Conservation (phyloP, 2,888 invertebrate species). For the Lasioglossum malachurum region DNA sequence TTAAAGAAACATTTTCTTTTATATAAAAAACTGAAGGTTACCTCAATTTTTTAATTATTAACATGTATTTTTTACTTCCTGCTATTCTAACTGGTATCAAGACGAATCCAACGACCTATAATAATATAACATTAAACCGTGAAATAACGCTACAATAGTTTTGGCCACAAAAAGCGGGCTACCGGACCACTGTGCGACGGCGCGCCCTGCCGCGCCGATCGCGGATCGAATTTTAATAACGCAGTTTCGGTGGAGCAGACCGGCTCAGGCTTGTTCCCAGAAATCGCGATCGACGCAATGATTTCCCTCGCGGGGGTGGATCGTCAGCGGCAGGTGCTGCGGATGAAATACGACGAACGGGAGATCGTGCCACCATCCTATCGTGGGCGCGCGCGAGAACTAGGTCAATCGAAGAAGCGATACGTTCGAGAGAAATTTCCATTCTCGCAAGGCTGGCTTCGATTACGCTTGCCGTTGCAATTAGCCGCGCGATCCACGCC, state of each 20-base stretch:
- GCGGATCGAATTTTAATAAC: conserved; percentile 1
- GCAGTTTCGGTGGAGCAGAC: background rate
- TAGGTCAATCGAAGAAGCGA: conserved; percentile 71
- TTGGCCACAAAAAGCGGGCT: too few species aligned
- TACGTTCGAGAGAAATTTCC: conserved; percentile 66
- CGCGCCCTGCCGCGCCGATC: too few species aligned
- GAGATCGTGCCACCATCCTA: background rate
- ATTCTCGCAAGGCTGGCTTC: conserved; percentile 63
- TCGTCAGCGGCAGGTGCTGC: background rate
- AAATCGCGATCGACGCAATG: conserved; percentile 5
- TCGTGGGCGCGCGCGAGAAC: conserved; percentile 32
- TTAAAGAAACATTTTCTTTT: too few species aligned
- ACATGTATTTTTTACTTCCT: too few species aligned
- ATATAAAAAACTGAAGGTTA: too few species aligned
- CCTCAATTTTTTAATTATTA: too few species aligned
- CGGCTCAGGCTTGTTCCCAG: background rate
- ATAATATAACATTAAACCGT: too few species aligned
- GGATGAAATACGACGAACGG: background rate
- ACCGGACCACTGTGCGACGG: too few species aligned
- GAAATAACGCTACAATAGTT: too few species aligned
- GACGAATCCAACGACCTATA: too few species aligned
- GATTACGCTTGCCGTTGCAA: conserved; percentile 59
- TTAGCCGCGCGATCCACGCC: conserved; percentile 50
- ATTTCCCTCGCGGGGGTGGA: background rate
- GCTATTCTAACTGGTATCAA: too few species aligned